Evolutionary conservation across 2,888 invertebrate species (phyloP), one percentile per base, ranked within the genome.

Genomic region (Allophyes oxyacanthae): DNA sequence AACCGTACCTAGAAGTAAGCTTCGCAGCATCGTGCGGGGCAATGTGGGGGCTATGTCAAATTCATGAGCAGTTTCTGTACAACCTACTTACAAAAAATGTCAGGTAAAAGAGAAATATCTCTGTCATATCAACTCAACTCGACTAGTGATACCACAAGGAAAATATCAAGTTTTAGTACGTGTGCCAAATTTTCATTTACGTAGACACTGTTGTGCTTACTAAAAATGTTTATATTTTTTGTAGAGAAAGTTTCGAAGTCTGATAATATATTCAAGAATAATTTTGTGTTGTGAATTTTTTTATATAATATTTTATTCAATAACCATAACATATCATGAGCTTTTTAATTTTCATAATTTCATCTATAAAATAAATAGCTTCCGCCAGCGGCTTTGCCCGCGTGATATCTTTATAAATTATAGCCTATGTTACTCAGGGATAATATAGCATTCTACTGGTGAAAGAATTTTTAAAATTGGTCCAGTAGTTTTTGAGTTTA

Each of bases 21-120:
- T 76, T 78, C 74, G 67, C 44, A 61, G 75, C 63, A 68, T 57
- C 72, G 69, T 67, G 56, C 65, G 72, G 43, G 70, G 64, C 65
- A 71, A 75, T 82, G 73, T 70, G 73, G 49, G n/a, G 73, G 68
- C 61, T 73, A 82, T 83, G 75, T 75, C 78, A 81, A 83, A 84
- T 84, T 85, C 84, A 84, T 79, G 81, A 82, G 77, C 60, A 68
- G 72, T 70, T 73, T 71, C 69, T 55, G 72, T 72, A 73, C 66
- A 71, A 75, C 64, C 71, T 78, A 54, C 71, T 75, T 78, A 73
- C 63, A 71, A 73, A 77, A 74, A 77, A 66, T 73, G 65, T 66
- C 69, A 75, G 77, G 73, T 79, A 71, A 67, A 59, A 50, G 45
- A 58, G 46, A 67, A 67, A 74, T 76, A 75, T 63, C 63, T 67